phyloP scores from a whole-genome alignment of 2,797 vertebrate genomes.

The Agapornis canus region DNA sequence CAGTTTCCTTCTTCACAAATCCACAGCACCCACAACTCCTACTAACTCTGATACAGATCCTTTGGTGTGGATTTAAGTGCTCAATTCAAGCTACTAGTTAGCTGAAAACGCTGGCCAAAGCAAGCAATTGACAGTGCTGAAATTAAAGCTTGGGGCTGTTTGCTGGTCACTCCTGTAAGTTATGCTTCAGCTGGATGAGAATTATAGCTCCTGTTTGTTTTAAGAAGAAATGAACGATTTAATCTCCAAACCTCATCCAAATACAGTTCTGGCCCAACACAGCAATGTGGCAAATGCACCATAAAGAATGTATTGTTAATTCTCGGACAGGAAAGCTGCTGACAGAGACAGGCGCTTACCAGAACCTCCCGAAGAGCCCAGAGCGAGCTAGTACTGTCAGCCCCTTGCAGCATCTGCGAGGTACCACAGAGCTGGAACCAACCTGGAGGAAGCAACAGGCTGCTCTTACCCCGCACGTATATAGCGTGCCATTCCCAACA shows the following conservation, averaged over 20 bases:
- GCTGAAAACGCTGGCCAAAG: neutral
- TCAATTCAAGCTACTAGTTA: neutral
- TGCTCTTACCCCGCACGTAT: neutral
- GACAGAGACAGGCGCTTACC: neutral
- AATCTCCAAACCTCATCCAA: neutral
- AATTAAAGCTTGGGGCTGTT: neutral
- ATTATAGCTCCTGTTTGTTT: neutral
- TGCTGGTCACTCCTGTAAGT: neutral
- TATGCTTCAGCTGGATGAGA: neutral
- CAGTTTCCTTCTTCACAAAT: neutral
- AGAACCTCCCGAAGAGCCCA: neutral
- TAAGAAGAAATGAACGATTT: neutral
- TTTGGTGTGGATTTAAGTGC: neutral
- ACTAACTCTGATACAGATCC: neutral
- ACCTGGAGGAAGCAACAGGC: neutral
- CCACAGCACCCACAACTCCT: fast-evolving
- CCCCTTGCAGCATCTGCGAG: neutral
- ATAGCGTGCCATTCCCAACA: neutral
- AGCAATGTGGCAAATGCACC: neutral
- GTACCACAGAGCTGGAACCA: fast-evolving
- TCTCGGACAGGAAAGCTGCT: conserved; percentile 3
- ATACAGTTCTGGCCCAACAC: neutral
- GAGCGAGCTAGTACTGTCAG: fast-evolving
- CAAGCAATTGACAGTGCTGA: neutral
- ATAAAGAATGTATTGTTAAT: neutral